Evolutionary conservation across 2,888 invertebrate genomes (phyloP).

Genomic region (Orthosia gracilis): DNA sequence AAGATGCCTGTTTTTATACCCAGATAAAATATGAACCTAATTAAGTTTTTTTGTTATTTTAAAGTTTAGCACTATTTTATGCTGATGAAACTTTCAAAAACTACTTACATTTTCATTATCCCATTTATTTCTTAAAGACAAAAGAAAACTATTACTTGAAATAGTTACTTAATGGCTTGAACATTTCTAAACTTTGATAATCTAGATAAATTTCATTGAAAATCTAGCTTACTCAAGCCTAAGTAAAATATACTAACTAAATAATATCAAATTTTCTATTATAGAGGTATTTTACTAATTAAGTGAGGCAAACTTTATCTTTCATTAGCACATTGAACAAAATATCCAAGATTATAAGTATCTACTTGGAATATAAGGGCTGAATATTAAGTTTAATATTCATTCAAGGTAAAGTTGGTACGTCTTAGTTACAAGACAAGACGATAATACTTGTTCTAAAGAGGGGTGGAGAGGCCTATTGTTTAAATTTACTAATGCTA

Average conservation of each 20-base stretch:
- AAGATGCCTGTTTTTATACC: not conserved
- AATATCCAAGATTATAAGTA: constrained; percentile 34
- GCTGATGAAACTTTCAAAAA: constrained; percentile 8
- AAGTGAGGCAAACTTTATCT: constrained; percentile 33
- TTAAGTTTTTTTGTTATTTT: not conserved
- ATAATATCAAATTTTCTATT: constrained; percentile 27
- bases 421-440: constrained; percentile 24
- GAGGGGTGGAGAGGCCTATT: not conserved
- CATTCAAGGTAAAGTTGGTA: constrained; percentile 7
- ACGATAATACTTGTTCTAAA: not conserved
- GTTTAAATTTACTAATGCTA: not conserved
- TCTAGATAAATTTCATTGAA: constrained; percentile 10
- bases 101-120: not conserved
- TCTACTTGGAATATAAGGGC: constrained; percentile 11
- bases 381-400: constrained; percentile 36
- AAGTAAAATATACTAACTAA: constrained; percentile 13
- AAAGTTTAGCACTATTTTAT: not conserved
- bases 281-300: constrained; percentile 19
- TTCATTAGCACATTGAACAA: constrained; percentile 25
- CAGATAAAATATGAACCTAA: not conserved
- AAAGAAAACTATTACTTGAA: not conserved
- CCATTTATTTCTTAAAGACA: constrained; percentile 11
- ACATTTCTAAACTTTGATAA: constrained; percentile 22
- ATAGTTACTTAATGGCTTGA: constrained; percentile 10
- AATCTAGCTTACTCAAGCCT: not conserved